These are phyloP conservation scores for Aphidius ervi DNA, from an alignment of 1,140 invertebrate species.

Conservation along the genomic window DNA sequence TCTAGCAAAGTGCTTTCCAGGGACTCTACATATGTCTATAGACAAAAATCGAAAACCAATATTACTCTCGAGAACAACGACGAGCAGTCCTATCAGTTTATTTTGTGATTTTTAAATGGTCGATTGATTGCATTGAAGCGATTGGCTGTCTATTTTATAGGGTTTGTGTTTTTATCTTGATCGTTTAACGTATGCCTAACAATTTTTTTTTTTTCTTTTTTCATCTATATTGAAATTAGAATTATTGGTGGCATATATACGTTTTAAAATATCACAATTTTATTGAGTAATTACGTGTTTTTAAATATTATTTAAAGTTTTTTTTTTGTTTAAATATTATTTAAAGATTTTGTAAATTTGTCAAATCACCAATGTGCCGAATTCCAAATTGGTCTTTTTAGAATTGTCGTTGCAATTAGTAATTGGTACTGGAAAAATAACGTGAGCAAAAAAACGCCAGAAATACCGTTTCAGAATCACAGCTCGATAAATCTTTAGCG, in stretches of 20 bases:
- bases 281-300: no score
- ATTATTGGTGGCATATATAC: no score
- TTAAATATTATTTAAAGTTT: no score
- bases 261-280: no score
- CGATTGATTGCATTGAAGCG: slow-evolving; percentile 34
- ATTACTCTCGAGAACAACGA: slow-evolving; percentile 23
- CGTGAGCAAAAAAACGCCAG: slow-evolving; percentile 30
- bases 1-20: neutral
- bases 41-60: slow-evolving; percentile 35
- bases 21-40: neutral
- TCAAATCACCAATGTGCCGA: slow-evolving; percentile 11
- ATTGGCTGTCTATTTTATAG: slow-evolving; percentile 25
- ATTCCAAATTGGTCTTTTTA: slow-evolving; percentile 21
- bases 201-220: slow-evolving; percentile 35
- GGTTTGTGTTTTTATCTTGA: slow-evolving; percentile 36
- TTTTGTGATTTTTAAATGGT: slow-evolving; percentile 35
- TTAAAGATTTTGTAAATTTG: neutral
- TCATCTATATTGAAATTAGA: no score
- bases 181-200: slow-evolving; percentile 27
- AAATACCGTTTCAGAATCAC: slow-evolving; percentile 32
- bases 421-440: slow-evolving; percentile 25
- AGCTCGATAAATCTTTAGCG: slow-evolving; percentile 36
- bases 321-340: no score
- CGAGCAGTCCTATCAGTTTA: slow-evolving; percentile 26
- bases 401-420: slow-evolving; percentile 32